Evolutionary conservation across 1,140 invertebrate species (phyloP).

Genomic region (Lordiphosa mommai): DNA sequence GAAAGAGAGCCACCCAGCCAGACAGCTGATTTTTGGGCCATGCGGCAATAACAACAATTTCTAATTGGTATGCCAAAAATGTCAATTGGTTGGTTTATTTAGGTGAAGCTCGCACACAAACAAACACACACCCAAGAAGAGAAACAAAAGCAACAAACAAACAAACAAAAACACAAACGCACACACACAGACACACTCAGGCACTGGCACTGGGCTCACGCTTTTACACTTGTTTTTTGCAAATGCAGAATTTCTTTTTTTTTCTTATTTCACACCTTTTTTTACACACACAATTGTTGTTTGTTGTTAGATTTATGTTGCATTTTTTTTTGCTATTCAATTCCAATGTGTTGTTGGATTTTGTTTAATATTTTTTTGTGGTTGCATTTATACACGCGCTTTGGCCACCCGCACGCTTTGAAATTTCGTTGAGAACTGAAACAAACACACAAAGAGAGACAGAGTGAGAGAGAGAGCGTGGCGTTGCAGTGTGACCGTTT

Average conservation of each 20-base stretch:
- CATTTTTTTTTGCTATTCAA: too few species aligned
- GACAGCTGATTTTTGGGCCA: slow-evolving; percentile 37
- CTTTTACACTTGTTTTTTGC: slow-evolving; percentile 31
- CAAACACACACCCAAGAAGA: not conserved
- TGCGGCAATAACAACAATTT: slow-evolving; percentile 31
- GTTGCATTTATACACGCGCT: slow-evolving; percentile 17
- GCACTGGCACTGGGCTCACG: slow-evolving; percentile 10
- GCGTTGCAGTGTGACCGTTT: too few species aligned
- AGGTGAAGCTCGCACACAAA: not conserved
- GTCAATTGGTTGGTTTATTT: slow-evolving; percentile 1
- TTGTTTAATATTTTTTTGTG: slow-evolving; percentile 25
- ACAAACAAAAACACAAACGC: slow-evolving; percentile 2
- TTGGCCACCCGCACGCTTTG: slow-evolving; percentile 15
- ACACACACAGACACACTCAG: slow-evolving; percentile 9
- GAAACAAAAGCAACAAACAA: not conserved
- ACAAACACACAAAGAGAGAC: too few species aligned
- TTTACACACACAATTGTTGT: slow-evolving; percentile 12
- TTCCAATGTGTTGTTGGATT: slow-evolving; percentile 3
- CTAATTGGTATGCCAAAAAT: slow-evolving; percentile 1
- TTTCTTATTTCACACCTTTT: slow-evolving; percentile 6
- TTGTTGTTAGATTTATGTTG: too few species aligned
- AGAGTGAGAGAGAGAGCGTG: too few species aligned
- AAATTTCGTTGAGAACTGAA: too few species aligned
- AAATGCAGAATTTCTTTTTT: slow-evolving; percentile 5
- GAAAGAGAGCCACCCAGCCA: not conserved